Conservation (phyloP, 2,113 vertebrate genomes). For the Hypanus sabinus region DNA sequence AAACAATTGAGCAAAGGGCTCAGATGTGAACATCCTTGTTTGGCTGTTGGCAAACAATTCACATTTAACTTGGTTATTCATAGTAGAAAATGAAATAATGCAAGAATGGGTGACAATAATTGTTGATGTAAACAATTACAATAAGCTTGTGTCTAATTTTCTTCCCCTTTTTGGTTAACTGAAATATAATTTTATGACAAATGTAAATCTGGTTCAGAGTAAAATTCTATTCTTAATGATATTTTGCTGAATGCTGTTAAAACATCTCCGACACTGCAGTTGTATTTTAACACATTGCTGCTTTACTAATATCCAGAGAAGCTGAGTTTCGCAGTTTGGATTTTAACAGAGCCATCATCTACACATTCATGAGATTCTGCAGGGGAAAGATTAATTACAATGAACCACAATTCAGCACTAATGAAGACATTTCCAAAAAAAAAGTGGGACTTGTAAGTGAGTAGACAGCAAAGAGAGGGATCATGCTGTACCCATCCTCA, state of each 20-base stretch:
- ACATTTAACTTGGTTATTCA: not conserved
- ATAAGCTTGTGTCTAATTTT: not conserved
- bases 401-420: not conserved
- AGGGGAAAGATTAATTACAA: not conserved
- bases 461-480: not conserved
- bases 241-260: not conserved
- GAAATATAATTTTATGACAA: too few relatives aligned
- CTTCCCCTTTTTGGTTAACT: not conserved
- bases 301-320: not conserved
- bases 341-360: not conserved
- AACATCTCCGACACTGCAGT: not conserved
- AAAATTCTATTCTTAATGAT: conserved; percentile 12
- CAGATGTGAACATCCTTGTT: not conserved
- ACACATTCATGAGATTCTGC: not conserved
- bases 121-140: not conserved
- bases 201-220: not conserved
- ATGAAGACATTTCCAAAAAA: not conserved
- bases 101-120: not conserved
- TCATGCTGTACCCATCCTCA: not conserved
- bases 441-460: not conserved
- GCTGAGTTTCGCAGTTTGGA: conserved; percentile 7
- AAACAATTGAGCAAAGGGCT: not conserved
- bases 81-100: not conserved
- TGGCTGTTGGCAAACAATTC: not conserved
- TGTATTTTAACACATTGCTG: not conserved